Base-by-base conservation (phyloP, 1,140 invertebrate genomes). In the Rhopalosiphum padi region DNA sequence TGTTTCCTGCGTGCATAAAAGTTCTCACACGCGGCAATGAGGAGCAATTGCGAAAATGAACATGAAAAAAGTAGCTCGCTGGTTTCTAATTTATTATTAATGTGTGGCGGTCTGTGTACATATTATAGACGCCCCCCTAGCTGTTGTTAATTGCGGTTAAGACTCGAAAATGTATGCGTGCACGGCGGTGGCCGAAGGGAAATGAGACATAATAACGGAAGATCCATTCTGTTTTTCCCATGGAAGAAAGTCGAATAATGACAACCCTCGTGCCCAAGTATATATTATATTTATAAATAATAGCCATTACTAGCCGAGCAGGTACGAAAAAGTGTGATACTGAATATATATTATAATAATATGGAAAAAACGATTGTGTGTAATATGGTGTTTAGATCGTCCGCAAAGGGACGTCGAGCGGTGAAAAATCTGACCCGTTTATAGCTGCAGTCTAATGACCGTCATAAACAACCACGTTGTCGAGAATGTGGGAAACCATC, bases 41-140 rank as follows among this genome's bases (percentile, higher is more conserved):
- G 48, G 18, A 30, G 43, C 68, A 86, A 86, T 93, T 85, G 91
- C 91, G 91, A 93, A 93, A 93, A 93, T 37, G 35, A 53, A 51
- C 37, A 86, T 55, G 48, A 86, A 93, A 92, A 93, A 93, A 86
- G 91, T 93, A 93, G 91, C 25, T 55, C 77, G 91, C 41, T 48
- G 82, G 91, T 93, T 93, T 93, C 91, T 93, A 93, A 93, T 93
- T 85, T 55, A 51, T 93, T 85, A 86, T 93, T 93, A 93, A 93
- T 93, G 91, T 93, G 91, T 82, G 77, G 90, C 82, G 43, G 37
- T 46, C 68, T 35, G 37, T 85, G n/a, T 77, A n/a, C 60, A 77
- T 77, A 77, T n/a, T 77, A 77, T 77, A 91, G 55, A 92, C 91
- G 91, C 91, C 91, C 91, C 82, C 23, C 37, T 60, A 37, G 88